Evolutionary conservation across 1,140 invertebrate genomes (phyloP), one percentile per base, ranked within the genome.

Genomic region (Danaus plexippus): DNA sequence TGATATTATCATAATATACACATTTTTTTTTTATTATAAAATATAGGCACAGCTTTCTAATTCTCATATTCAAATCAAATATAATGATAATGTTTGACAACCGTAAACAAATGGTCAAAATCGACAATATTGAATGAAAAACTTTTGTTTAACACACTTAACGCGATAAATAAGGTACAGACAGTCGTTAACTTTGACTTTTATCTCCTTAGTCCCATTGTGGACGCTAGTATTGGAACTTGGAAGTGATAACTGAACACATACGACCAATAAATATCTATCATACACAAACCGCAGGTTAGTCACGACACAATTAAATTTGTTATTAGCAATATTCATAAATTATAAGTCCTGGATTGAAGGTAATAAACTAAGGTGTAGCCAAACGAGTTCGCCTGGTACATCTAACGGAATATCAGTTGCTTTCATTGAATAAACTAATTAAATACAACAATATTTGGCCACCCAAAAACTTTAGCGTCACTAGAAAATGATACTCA

Each of bases 351-450:
- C 18, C 18, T 6, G 5, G 22, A 32, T 32, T 32, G 1, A 32
- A 32, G 4, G 22, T 32, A 32, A 32, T 32, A 50, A 61, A 54
- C 48, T 58, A 46, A 54, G 43, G 22, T 77, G 69, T 66, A 73
- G 75, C 77, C 72, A 73, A 66, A 75, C 78, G 58, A 77, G 78
- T 83, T 83, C 64, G 71, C 79, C 77, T 32, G 22, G 7, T 32
- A 32, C 22, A 32, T 32, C 22, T 85, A 83, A 85, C 80, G 78
- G 81, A 80, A 77, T 75, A 43, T 60, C 54, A 63, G 60, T 62
- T 71, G 77, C 67, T 77, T 76, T 73, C 54, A 61, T 65, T 67
- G 58, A 64, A 70, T 64, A 68, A 65, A 69, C 63, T 66, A 67
- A 69, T 64, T 50, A 61, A 61, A 65, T 55, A 54, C 40, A 41